Base-by-base conservation (phyloP, 1,140 invertebrate species). In the Ylistrum balloti region DNA sequence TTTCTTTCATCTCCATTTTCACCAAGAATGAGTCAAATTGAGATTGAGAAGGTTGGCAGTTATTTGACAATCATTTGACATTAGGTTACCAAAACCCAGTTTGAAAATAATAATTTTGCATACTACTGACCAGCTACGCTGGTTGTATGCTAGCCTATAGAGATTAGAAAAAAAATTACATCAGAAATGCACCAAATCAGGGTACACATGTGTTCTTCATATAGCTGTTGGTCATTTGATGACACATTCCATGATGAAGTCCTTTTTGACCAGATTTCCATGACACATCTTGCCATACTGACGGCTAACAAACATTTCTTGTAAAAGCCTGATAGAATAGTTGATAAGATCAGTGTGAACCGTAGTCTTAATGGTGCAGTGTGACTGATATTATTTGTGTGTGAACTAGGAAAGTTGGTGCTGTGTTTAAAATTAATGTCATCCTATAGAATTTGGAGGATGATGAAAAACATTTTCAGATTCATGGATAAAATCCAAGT, bases 171-270 rank as follows among this genome's bases (percentile, higher is more conserved):
- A 74, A 22, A 22, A 74, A 22, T 74, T 22, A 74, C 56, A 74
- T 28, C 11, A 28, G n/a, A 74, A n/a, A 9, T 17, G 2, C 2
- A 20, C 56, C 56, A 28, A 74, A 74, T 74, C 56, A 74, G 56
- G 56, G 56, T 74, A 74, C 22, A 74, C 56, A 45, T 38, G 35
- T 38, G 35, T 9, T 45, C 41, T 17, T 17, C 17, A 38, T 38
- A 38, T 38, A 38, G 45, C 45, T 48, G 45, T 48, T 48, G 20
- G 45, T 48, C 45, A 48, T 1, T 48, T 1, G 11, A 22, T 48
- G 45, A 48, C 45, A 74, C 56, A 74, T 74, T 74, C 56, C 56
- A 74, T 74, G 56, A 74, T 74, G 56, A 74, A 74, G 28, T 74
- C 13, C n/a, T 38, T 38, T 5, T 38, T 74, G 56, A 74, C 56